Percentiles rank a stretch among this genome's conserved stretches.
phyloP scores from a whole-genome alignment of 1,140 invertebrate genomes.

The Odontomachus brunneus region DNA sequence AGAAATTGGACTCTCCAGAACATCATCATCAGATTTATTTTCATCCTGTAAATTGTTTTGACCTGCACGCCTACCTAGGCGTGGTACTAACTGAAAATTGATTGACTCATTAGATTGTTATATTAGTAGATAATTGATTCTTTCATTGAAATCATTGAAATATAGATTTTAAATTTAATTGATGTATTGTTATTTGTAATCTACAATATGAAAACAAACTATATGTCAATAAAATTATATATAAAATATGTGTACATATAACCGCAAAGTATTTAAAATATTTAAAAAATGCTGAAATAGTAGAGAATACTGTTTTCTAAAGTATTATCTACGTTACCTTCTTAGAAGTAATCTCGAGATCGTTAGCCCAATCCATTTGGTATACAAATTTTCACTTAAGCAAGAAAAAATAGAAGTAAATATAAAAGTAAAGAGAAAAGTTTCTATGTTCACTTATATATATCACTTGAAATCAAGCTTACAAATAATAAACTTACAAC shows the following conservation, averaged over 20 bases:
- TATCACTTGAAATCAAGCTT: background rate
- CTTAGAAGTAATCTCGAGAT: slow-evolving; percentile 85
- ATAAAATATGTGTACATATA: too few species aligned
- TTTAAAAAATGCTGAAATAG: background rate
- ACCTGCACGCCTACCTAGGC: slow-evolving; percentile 80
- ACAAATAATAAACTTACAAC: background rate
- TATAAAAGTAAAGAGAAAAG: background rate
- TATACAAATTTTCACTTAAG: background rate
- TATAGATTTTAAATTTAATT: background rate
- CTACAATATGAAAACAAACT: too few species aligned
- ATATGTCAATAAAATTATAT: too few species aligned
- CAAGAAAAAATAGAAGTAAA: background rate
- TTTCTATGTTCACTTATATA: background rate
- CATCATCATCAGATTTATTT: slow-evolving; percentile 79
- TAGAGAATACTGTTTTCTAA: background rate
- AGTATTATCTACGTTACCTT: slow-evolving; percentile 77
- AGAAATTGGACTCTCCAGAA: slow-evolving; percentile 78
- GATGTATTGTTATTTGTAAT: background rate
- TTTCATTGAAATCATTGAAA: background rate
- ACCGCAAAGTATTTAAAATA: background rate
- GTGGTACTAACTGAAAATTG: slow-evolving; percentile 79
- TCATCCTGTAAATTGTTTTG: slow-evolving; percentile 76
- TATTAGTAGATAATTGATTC: background rate
- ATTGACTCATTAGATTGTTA: background rate
- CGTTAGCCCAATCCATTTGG: slow-evolving; percentile 85